Evolutionary conservation across 2,797 vertebrate genomes (phyloP), one percentile per base, ranked within the genome.

Genomic region (Apodemus agrarius): DNA sequence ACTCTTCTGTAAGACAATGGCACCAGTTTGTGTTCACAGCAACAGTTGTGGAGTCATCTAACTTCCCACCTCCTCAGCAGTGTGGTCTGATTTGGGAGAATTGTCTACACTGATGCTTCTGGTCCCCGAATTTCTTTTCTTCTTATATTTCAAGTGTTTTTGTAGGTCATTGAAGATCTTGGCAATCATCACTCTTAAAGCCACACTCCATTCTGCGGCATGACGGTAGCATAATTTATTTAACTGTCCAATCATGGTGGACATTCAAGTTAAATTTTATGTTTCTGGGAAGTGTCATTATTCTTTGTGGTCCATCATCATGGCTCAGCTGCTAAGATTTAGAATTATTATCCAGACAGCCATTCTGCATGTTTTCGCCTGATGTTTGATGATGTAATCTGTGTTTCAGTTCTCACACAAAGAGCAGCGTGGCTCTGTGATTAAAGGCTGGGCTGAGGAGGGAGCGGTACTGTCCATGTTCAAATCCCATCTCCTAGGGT

Each of bases 291-390:
- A 59, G 37, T 11, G 22, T 85, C 67, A 6, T 85, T 67, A 37
- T 37, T 95, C 90, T 59, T 80, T 34, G 67, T 49, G 67, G 82
- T 0, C 67, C 5, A 0, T 92, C 46, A 1, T 93, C 40, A 14
- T 75, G 49, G 61, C 63, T 93, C 63, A 69, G 85, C 75, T 83
- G 37, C 93, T 94, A 78, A 87, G 63, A 89, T 49, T 80, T 54
- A 75, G 69, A 72, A 46, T 21, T 0, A 43, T 75, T 63, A 29
- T 72, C 83, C 57, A 26, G 29, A 26, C 1, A 29, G 29, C 31
- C 6, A 7, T 21, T 59, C 78, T 74, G 49, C 43, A 10, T 83
- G 79, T n/a, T 46, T 93, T 90, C 96, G 69, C 49, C 67, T 37
- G 17, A 26, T 16, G 46, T 52, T 88, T 0, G 0, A 37, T 81